These are phyloP conservation scores for Adineta ricciae DNA, from an alignment of 2,888 invertebrate species.

Conservation along the genomic window DNA sequence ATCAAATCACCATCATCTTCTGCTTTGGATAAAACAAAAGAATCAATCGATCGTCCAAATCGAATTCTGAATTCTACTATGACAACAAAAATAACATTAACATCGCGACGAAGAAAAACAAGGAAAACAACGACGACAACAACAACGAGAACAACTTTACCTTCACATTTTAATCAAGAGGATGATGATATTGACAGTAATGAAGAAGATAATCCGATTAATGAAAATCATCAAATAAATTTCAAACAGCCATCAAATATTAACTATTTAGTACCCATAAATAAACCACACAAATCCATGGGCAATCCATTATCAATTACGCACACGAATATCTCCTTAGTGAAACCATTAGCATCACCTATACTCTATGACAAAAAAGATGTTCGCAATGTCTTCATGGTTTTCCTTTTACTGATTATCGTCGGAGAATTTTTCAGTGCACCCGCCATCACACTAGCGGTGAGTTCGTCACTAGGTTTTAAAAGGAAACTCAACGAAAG, in stretches of 20 bases:
- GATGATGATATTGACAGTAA: slow-evolving; percentile 33
- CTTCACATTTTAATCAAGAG: slow-evolving; percentile 30
- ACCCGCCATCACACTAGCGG: slow-evolving; percentile 78
- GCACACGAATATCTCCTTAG: neutral
- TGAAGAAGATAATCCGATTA: neutral
- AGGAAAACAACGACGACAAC: slow-evolving; percentile 26
- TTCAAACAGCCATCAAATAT: neutral
- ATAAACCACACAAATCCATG: neutral
- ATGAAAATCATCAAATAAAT: neutral
- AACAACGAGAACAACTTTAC: slow-evolving; percentile 15
- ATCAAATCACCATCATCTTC: neutral
- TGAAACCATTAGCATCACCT: slow-evolving; percentile 49
- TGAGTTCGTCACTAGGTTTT: neutral
- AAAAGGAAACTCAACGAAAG: too few relatives aligned
- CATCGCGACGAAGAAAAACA: neutral
- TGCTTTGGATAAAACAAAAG: neutral
- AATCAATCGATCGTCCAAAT: neutral
- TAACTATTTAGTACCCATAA: neutral
- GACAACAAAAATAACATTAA: neutral
- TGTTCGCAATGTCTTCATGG: slow-evolving; percentile 87
- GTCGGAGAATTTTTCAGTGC: slow-evolving; percentile 96
- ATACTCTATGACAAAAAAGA: slow-evolving; percentile 78
- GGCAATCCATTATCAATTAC: neutral
- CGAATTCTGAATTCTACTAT: neutral
- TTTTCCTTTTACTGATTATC: slow-evolving; percentile 77